phyloP scores from a whole-genome alignment of 2,797 vertebrate species.

The Diplodus puntazzo region DNA sequence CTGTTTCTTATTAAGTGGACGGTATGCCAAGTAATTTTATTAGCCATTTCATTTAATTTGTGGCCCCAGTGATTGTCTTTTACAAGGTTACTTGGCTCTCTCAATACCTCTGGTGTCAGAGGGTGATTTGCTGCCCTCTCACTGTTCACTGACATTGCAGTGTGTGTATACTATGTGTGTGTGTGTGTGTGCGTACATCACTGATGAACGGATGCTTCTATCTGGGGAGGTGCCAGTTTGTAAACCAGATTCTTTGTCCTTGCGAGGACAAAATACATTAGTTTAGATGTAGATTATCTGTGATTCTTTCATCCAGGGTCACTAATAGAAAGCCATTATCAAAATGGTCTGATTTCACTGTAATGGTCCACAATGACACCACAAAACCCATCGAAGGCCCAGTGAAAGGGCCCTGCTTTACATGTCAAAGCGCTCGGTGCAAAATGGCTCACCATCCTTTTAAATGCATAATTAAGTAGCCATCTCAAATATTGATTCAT shows the following conservation, averaged over 20 bases:
- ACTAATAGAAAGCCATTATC: constrained; percentile 85
- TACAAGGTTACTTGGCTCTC: constrained; percentile 75
- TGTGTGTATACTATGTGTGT: constrained; percentile 38
- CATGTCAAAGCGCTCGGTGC: constrained; percentile 75
- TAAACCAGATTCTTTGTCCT: constrained; percentile 81
- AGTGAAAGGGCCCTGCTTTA: constrained; percentile 78
- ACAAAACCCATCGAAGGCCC: constrained; percentile 77
- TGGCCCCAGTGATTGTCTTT: constrained; percentile 77
- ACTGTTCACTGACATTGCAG: constrained; percentile 72
- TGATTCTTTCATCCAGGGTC: constrained; percentile 82
- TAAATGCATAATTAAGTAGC: constrained; percentile 84
- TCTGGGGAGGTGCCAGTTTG: constrained; percentile 72
- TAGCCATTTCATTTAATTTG: constrained; percentile 83
- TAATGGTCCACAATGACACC: constrained; percentile 82
- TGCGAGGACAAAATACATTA: constrained; percentile 80
- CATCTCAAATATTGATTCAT: constrained; percentile 82
- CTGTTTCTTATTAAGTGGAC: constrained; percentile 78
- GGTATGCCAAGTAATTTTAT: constrained; percentile 82
- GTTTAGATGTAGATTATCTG: constrained; percentile 82
- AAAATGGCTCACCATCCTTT: constrained; percentile 77
- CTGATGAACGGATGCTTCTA: constrained; percentile 61
- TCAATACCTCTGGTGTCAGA: constrained; percentile 66
- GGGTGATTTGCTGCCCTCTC: constrained; percentile 72
- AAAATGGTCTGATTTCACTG: constrained; percentile 82
- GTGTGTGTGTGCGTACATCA: constrained; percentile 28